phyloP scores from a whole-genome alignment of 2,888 invertebrate genomes.

The Hypercompe scribonia region DNA sequence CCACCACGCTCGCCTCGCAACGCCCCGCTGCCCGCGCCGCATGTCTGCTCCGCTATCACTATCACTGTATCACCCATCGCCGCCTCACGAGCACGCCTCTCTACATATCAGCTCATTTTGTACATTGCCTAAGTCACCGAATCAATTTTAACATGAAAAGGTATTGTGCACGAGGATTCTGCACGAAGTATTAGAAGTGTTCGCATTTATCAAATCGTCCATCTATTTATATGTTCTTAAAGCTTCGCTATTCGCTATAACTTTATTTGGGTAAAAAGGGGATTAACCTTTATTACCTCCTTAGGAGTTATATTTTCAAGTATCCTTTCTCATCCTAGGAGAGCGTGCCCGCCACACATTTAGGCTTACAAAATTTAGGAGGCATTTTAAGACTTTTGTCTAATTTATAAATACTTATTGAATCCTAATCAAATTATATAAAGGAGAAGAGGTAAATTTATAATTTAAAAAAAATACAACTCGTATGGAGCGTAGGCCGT shows the following conservation, averaged over 20 bases:
- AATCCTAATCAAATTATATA: no score
- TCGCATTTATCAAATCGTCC: neutral
- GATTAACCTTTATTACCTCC: neutral
- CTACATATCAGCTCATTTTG: neutral
- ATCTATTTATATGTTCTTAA: neutral
- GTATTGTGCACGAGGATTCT: no score
- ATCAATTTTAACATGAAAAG: neutral
- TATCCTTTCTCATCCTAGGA: neutral
- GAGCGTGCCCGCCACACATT: neutral
- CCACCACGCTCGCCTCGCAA: neutral
- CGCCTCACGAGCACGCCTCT: neutral
- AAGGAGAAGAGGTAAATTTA: no score
- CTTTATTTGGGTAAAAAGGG: neutral
- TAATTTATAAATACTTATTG: no score
- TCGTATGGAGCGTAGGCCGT: no score
- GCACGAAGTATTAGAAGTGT: neutral
- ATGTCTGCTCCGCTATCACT: constrained; percentile 4
- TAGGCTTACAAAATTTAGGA: neutral
- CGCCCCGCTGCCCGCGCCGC: constrained; percentile 5
- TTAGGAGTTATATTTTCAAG: neutral
- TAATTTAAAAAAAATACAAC: no score
- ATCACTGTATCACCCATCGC: neutral
- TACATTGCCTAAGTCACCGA: neutral
- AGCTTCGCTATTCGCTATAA: neutral
- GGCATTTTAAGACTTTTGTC: neutral